Evolutionary conservation across 1,140 invertebrate species (phyloP).

Genomic region (Caenorhabditis remanei): DNA sequence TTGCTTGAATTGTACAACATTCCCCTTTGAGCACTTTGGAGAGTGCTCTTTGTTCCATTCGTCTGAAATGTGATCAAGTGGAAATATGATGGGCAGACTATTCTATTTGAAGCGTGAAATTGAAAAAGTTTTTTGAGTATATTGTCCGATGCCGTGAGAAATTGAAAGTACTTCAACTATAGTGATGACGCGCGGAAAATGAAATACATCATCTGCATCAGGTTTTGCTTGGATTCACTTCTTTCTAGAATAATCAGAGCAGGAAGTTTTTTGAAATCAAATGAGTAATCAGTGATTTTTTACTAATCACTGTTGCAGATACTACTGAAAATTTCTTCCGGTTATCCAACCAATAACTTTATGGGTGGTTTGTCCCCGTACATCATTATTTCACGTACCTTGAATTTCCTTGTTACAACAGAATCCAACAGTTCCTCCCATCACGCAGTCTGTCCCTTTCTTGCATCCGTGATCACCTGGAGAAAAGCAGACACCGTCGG

Average conservation of each 20-base stretch:
- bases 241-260: not conserved
- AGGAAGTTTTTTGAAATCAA: no score
- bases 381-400: not conserved
- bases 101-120: slow-evolving; percentile 23
- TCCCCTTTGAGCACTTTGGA: not conserved
- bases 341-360: not conserved
- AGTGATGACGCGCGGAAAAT: not conserved
- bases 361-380: no score
- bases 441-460: slow-evolving; percentile 16
- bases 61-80: slow-evolving; percentile 32
- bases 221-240: not conserved
- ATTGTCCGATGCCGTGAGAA: not conserved
- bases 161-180: not conserved
- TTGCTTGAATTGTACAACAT: slow-evolving; percentile 42
- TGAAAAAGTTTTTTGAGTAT: not conserved
- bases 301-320: no score
- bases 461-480: slow-evolving; percentile 7
- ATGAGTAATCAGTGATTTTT: no score
- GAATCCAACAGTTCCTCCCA: slow-evolving; percentile 30
- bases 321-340: not conserved
- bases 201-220: not conserved
- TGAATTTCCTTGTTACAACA: slow-evolving; percentile 29
- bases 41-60: slow-evolving; percentile 45
- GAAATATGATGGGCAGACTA: not conserved
- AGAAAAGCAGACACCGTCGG: slow-evolving; percentile 20